phyloP scores from a whole-genome alignment of 2,113 vertebrate species.

The Anthoscopus minutus region DNA sequence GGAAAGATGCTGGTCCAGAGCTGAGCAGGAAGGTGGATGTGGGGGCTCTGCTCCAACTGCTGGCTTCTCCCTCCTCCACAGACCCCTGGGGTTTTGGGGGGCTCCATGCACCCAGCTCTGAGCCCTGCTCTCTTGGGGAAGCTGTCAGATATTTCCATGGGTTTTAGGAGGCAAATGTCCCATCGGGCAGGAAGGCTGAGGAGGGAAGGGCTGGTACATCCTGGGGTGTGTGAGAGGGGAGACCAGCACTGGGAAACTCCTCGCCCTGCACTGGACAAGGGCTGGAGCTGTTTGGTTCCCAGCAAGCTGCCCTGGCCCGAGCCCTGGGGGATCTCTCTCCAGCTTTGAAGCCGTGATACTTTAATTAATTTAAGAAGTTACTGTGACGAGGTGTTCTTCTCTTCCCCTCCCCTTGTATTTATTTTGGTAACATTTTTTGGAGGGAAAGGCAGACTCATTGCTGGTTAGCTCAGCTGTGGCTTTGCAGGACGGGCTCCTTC shows the following conservation, averaged over 20 bases:
- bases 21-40: not conserved
- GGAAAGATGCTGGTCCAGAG: not conserved
- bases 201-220: not conserved
- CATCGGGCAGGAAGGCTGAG: rapidly evolving
- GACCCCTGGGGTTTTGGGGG: rapidly evolving
- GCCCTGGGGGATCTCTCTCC: not conserved
- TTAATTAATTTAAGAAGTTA: not conserved
- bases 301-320: not conserved
- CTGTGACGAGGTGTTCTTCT: not conserved
- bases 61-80: not conserved
- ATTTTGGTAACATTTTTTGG: not conserved
- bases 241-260: not conserved
- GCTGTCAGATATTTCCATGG: not conserved
- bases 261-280: rapidly evolving
- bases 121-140: not conserved
- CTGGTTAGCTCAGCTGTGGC: not conserved
- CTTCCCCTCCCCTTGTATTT: not conserved
- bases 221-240: rapidly evolving
- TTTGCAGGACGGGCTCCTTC: not conserved
- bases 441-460: not conserved
- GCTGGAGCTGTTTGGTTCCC: not conserved
- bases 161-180: not conserved
- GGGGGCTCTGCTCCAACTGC: rapidly evolving
- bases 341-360: not conserved
- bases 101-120: not conserved